Base-by-base conservation (phyloP, 2,888 invertebrate species). In the Hylaea fasciaria region DNA sequence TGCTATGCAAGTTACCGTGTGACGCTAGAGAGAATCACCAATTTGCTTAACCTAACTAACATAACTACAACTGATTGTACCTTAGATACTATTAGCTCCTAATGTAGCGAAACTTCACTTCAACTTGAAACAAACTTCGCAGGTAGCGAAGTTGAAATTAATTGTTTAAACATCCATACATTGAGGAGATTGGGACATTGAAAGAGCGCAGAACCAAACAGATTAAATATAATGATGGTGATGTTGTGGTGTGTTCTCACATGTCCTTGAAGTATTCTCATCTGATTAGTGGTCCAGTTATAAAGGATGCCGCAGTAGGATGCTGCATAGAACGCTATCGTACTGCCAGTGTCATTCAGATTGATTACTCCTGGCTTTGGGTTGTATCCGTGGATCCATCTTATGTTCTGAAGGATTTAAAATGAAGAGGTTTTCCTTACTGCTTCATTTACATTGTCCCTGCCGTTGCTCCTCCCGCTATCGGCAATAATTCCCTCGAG, bases 311-410 rank as follows among this genome's bases (percentile, higher is more conserved):
- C 94, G 55, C 93, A 92, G 82, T 96, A 95, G 8, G 94, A 92
- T 46, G 94, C 94, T 0, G 94, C 93, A 73, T 95, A 95, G 77
- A 95, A 94, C 12, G 94, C 86, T 0, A 89, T 75, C 10, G 93
- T 92, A 60, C 92, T 89, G 37, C 89, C 89, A 4, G 82, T 76
- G 5, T 83, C 83, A 50, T 94, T 94, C 65, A 95, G 75, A 77
- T 95, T 95, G 54, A 94, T 83, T 5, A 95, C 89, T 0, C 93
- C 93, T 0, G 93, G 92, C 63, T 89, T 90, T 0, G 91, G 76
- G 74, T 94, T 95, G 73, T 94, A 91, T 0, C 95, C 95, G 78
- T 94, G 93, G 41, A 94, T 92, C 95, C 95, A 95, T 35, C 92
- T 84, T 10, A 94, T 77, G 68, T 92, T 92, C 95, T 94, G 72